Base-by-base conservation (phyloP, 2,888 invertebrate species). In the Mystacides longicornis region DNA sequence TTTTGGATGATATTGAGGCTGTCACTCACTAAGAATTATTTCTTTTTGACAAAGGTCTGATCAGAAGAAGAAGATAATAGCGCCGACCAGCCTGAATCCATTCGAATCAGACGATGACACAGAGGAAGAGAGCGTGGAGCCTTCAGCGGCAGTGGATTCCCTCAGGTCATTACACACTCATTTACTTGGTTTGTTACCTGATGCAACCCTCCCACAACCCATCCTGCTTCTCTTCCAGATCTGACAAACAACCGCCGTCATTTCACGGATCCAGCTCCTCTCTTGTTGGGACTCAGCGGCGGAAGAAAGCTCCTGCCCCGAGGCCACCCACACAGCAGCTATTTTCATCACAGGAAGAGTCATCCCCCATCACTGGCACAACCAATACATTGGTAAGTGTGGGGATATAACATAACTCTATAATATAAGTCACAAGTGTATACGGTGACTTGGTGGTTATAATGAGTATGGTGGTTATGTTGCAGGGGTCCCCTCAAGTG, bases 71-170 rank as follows among this genome's bases (percentile, higher is more conserved):
- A 55, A 79, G 23, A 70, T 76, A 42, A 80, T 81, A 31, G 77
- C 80, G 16, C 80, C 79, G 11, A 74, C 77, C 43, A 75, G 68
- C 64, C 65, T 78, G 18, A 89, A 88, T 75, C 89, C 89, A 0
- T 89, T 89, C 67, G 85, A 82, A 77, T 84, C 82, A 59, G 86
- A 86, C 63, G 83, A 80, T 23, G 83, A 80, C 23, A 74, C 78
- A 23, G 81, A 81, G 52, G 78, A 79, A 56, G 75, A 75, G 46
- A n/a, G 27, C 5, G 27, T 27, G 27, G 27, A 27, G 27, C 11
- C 5, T 27, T 27, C 27, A 7, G 27, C 5, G 27, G 27, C 27
- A 27, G 11, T 7, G 7, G 5, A 27, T 27, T 27, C 27, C 27
- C 27, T 7, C 5, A 5, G 11, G 11, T 27, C 11, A 27, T 27